Evolutionary conservation across 2,113 vertebrate genomes (phyloP), one percentile per base, ranked within the genome.

Genomic region (Acrocephalus kingi): DNA sequence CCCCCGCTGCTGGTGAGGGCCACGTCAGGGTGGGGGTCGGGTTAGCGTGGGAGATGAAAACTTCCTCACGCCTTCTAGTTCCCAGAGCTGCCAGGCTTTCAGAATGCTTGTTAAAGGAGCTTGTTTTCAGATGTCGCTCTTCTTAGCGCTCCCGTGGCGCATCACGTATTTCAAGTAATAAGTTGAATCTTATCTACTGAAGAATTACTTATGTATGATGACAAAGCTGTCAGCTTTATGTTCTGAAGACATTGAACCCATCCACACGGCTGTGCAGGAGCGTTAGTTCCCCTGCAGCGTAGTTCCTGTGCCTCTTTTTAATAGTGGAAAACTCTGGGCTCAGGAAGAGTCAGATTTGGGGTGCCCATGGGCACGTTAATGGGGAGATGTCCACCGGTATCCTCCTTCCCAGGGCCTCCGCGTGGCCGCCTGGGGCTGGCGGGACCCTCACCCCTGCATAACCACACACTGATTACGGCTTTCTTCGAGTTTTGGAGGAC

Each of bases 151-250:
- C 13, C 55, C 3, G 0, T 7, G 22, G 51, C 3, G 4, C 33
- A 2, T 31, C 19, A 8, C 4, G 1, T 23, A 0, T 37, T 68
- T 37, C 28, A 3, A 2, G 51, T 13, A 8, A 1, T 3, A 6
- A 55, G 11, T 17, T 22, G 21, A 22, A 2, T 11, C 5, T 24
- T 13, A n/a, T 3, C 61, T 56, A 0, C 5, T 20, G 59, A 24
- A 30, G 55, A 64, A 49, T 13, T 13, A 5, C 3, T 43, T 9
- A 2, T 1, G 16, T 3, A 0, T 19, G 8, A 12, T 5, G 55
- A 61, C 17, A 56, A 7, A 55, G 30, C n/a, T 39, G 30, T 14
- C 62, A 15, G 30, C 58, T 43, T 19, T 10, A 0, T 4, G 21
- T 39, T 64, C 37, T 5, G 55, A 22, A 46, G 48, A 1, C 19